Evolutionary conservation across 2,113 vertebrate genomes (phyloP), one percentile per base, ranked within the genome.

Genomic region (Phaethon lepturus): DNA sequence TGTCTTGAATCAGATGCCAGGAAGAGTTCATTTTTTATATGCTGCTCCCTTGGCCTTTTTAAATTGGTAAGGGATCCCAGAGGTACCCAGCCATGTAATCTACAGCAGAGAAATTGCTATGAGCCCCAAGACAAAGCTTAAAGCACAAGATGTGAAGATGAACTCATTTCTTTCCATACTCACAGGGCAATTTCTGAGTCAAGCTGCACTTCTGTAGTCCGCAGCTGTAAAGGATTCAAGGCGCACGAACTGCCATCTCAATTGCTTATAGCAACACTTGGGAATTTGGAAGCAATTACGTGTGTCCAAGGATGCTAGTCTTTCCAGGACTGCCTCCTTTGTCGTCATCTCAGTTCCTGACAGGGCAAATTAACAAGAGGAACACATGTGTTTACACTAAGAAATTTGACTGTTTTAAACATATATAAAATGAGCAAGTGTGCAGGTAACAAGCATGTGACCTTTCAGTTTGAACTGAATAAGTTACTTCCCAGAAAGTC

Each of bases 11-110:
- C 89, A 72, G 73, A 75, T 93, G 45, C 45, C 64, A 91, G 80
- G 83, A 94, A 95, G 76, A 93, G 56, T 97, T 92, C 79, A 78
- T 64, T 84, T 81, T 92, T 87, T 81, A 72, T 60, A 42, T 1
- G 7, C 60, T 78, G 85, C 45, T 97, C 94, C 83, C 93, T 87
- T 91, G 93, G 89, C 62, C 91, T 94, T 96, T 95, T 91, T 82
- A 85, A 91, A 93, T 93, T 95, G 88, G 62, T 69, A 95, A 85
- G 89, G 40, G 62, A 91, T 97, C 96, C 83, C 91, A 91, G 86
- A 95, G 76, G 89, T 95, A 82, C 40, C 73, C 73, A 94, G 49
- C 69, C 91, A 69, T 82, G 76, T 90, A 93, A 93, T 85, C 73
- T 95, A 17, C 58, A 92, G 83, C 49, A 86, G 64, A 75, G 40